Percentiles rank a stretch among this genome's conserved stretches.
Conservation (phyloP, 2,888 invertebrate species). For the Pandemis cinnamomeana region DNA sequence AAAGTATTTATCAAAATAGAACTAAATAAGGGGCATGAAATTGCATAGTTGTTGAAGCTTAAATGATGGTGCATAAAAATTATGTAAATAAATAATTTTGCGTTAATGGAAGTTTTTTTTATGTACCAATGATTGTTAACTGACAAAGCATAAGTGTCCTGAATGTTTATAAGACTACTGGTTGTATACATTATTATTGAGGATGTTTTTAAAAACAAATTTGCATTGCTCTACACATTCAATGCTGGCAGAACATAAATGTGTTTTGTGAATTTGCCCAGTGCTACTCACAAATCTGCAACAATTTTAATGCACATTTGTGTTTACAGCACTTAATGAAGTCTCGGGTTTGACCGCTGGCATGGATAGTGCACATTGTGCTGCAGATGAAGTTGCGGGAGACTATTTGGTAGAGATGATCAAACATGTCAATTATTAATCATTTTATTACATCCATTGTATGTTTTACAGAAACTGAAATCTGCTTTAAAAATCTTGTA, state of each 20-base stretch:
- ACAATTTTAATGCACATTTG: too few relatives aligned
- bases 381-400: not conserved
- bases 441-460: too few relatives aligned
- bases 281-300: too few relatives aligned
- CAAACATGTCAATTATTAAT: not conserved
- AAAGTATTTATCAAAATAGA: constrained; percentile 50
- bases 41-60: constrained; percentile 37
- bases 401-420: not conserved
- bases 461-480: too few relatives aligned
- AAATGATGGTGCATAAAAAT: constrained; percentile 38
- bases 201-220: not conserved
- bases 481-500: too few relatives aligned
- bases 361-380: not conserved
- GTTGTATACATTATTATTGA: not conserved
- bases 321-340: too few relatives aligned
- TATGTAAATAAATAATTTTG: constrained; percentile 50
- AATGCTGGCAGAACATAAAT: too few relatives aligned
- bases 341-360: too few relatives aligned
- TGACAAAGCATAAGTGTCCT: not conserved
- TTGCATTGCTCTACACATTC: not conserved
- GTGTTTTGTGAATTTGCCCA: too few relatives aligned
- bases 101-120: constrained; percentile 32
- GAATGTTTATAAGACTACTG: not conserved
- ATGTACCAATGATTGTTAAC: not conserved
- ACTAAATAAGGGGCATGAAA: constrained; percentile 49